Base-by-base conservation (phyloP, 2,113 vertebrate species). In the Urocynchramus pylzowi region DNA sequence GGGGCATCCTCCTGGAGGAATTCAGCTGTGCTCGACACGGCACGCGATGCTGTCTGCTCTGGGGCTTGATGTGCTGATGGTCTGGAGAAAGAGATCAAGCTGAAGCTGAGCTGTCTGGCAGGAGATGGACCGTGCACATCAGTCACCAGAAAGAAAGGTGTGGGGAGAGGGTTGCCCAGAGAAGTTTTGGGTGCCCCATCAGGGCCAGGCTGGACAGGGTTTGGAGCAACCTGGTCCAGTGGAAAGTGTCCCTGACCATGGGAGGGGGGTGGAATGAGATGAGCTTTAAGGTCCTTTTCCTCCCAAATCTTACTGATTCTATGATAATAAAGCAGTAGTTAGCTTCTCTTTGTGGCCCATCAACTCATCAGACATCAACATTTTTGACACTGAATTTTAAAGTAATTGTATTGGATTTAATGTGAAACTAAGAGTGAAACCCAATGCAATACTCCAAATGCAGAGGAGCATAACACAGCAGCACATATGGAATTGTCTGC, bases 1-100 rank as follows among this genome's bases (percentile, higher is more conserved):
- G 13, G 7, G 42, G 27, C 5, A 5, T 1, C 53, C 2, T 83
- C 35, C 86, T 21, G 63, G 5, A 44, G 73, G 44, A 61, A 26
- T 5, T 31, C 30, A 13, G 68, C 64, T 19, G 45, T 1, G 68
- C 50, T 22, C 1, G 0, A 5, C 22, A 4, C 35, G 4, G 81
- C 61, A 16, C 31, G 37, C 82, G 3, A 8, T 18, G 83, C 22
- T 45, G 18, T 13, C 41, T 56, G 54, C 24, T 0, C 37, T 0
- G 14, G 45, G 22, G 4, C 2, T 9, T 5, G 52, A 20, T 9
- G 64, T 11, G 54, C 41, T 76, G 60, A 19, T n/a, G 84, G 13
- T 5, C 20, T 22, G 49, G 33, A 26, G 10, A 28, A n/a, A 21
- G 17, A 53, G 21, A 31, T 1, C 26, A 12, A 12, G 41, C 50